Base-by-base conservation (phyloP, 2,797 vertebrate species). In the Pangasius macronema region DNA sequence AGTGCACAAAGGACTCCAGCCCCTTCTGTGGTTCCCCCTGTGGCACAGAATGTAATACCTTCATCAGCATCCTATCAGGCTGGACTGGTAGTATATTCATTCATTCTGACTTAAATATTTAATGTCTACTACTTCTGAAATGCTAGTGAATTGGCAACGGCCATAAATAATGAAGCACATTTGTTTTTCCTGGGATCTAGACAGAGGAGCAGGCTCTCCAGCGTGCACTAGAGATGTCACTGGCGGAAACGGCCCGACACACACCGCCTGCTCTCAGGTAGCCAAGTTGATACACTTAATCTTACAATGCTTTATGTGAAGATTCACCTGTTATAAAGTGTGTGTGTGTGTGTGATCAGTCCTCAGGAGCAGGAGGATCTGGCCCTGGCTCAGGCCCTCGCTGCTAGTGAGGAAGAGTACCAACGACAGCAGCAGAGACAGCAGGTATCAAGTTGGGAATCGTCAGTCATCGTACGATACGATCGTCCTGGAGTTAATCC, bases 131-230 rank as follows among this genome's bases (percentile, higher is more conserved):
- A 65, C 20, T 70, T 85, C 24, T 87, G 36, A 79, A 84, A 88
- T 49, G 13, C 3, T 57, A 20, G n/a, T 1, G 30, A 83, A 76
- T 42, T 61, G 9, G 33, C 49, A 76, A 77, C 22, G 57, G 33
- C 10, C 70, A 84, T 86, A 67, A 90, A 89, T 81, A 49, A 75
- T 85, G 24, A 70, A 39, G 76, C 59, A 18, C 83, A 18, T 83
- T 42, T 72, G 65, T 84, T 57, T 36, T 90, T 86, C 11, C 87
- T 57, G 89, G n/a, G 22, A 88, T 92, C 33, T 94, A 99, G 99
- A 98, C 97, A 0, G 98, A 99, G 89, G 98, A 99, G 85, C 98
- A 99, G 93, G 99, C 98, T 39, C 95, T 99, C 90, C 98, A 99
- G 91, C 96, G 96, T 89, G 98, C 98, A 65, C 94, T 99, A 93